Base-by-base conservation (phyloP, 2,797 vertebrate species). In the Arctocebus calabarensis region DNA sequence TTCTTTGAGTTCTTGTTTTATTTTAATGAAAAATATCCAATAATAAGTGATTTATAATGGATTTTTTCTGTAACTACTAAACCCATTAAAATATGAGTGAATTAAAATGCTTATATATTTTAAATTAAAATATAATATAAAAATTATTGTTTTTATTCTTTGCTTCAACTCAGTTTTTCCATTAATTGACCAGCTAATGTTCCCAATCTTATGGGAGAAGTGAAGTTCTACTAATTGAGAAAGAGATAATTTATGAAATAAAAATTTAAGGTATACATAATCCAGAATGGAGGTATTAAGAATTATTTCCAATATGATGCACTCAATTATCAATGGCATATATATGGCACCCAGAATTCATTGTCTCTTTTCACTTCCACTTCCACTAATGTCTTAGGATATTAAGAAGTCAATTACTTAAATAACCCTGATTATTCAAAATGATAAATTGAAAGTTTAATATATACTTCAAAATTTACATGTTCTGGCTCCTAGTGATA, bases 331-430 rank as follows among this genome's bases (percentile, higher is more conserved):
- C 81, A 84, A 57, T 43, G 14, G 8, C 22, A 62, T 57, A 75
- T 20, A 27, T 32, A 17, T 5, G n/a, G 16, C 34, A 62, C 3
- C 40, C 11, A 77, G 2, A 62, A 82, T 55, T 64, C 40, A 29
- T 22, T 61, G 32, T 12, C 6, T 82, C 37, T 89, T 91, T 95
- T n/a, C n/a, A 73, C 43, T 82, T 91, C 20, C 9, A 27, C 9
- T 92, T 79, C 61, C 7, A n/a, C 14, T 75, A 87, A 61, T 64
- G 43, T 85, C 71, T 59, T 75, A 85, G 70, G 34, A 89, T 91
- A 64, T 85, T 93, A 94, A 93, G 55, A 90, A 84, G 19, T 34
- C 5, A 95, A 81, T 74, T 90, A 84, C 14, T 83, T 94, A 94
- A 89, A 83, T 93, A 88, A 77, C 12, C 3, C 73, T 70, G 71